Conservation (phyloP, 2,797 vertebrate species). For the Astyanax mexicanus region DNA sequence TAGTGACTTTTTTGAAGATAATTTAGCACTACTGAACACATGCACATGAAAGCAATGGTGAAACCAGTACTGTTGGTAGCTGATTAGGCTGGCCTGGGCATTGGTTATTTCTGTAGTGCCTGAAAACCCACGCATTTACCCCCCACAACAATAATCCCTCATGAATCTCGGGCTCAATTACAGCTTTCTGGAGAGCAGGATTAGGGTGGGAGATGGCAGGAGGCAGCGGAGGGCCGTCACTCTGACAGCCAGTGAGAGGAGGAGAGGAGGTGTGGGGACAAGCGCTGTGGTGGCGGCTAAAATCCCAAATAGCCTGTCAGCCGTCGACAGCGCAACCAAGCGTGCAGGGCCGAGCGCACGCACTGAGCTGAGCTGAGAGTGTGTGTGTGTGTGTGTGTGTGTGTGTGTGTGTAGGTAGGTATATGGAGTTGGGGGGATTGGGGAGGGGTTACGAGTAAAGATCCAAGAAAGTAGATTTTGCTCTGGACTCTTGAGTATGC, state of each 20-base stretch:
- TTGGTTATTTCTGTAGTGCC: neutral
- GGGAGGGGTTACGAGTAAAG: constrained; percentile 50
- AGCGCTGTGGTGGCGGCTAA: constrained; percentile 48
- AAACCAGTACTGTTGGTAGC: neutral
- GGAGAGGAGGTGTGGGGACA: constrained; percentile 57
- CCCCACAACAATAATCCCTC: constrained; percentile 79
- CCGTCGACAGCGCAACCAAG: constrained; percentile 41
- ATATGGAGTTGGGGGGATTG: constrained; percentile 46
- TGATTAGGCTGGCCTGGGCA: too few species aligned
- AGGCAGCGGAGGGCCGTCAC: constrained; percentile 77
- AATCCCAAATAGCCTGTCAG: constrained; percentile 59
- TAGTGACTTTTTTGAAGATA: too few species aligned
- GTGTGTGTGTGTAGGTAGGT: neutral
- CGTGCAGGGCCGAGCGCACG: constrained; percentile 42
- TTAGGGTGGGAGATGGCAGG: constrained; percentile 71
- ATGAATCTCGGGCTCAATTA: constrained; percentile 78
- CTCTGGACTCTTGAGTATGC: constrained; percentile 51
- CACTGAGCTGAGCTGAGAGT: constrained; percentile 7
- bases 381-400: neutral
- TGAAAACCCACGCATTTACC: constrained; percentile 55
- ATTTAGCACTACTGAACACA: too few species aligned
- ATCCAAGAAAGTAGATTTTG: constrained; percentile 60
- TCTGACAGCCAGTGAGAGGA: constrained; percentile 67
- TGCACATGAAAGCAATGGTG: too few species aligned
- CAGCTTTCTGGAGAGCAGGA: constrained; percentile 80